Base-by-base conservation (phyloP, 2,888 invertebrate species). In the Dromius quadrimaculatus region DNA sequence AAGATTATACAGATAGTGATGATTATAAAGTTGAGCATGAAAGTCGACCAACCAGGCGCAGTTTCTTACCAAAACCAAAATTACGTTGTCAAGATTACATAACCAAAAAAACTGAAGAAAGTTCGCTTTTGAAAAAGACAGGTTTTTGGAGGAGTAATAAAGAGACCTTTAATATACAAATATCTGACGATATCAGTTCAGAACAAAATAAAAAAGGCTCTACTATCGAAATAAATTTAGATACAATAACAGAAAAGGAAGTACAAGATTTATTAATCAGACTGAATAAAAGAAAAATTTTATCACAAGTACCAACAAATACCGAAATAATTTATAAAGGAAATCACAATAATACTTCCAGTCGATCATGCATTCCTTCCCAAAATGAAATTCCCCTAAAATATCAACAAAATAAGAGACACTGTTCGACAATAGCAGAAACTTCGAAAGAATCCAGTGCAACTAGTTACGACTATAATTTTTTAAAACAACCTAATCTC, bases 21-120 rank as follows among this genome's bases (percentile, higher is more conserved):
- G 50, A 23, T n/a, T 36, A 36, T 11, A 54, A 54, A 28, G 28
- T 15, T 0, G 15, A 54, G n/a, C 50, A 8, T 28, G 28, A n/a
- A 11, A 54, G 28, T 15, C 23, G 28, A 54, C 3, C 4, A 5
- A 11, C 15, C 4, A 13, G 8, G 3, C 28, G 28, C 4, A 3
- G 28, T 3, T 8, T 28, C 4, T 28, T 28, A 8, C 28, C 28
- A 28, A 3, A 13, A 8, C 28, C 50, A 8, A 54, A 28, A 28
- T 15, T 54, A 8, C 50, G 50, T 5, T 28, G 50, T 15, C 50
- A 54, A 28, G 50, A 54, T 2, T 54, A 54, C 15, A 28, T 54
- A 5, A 54, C 23, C 6, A 54, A 28, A 8, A 28, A 23, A 28
- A 2, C n/a, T 28, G 45, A 45, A 19, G n/a, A 19, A 11, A 15